Percentiles rank a stretch among this genome's conserved stretches.
These are phyloP conservation scores for Dichetophora obliterata DNA, from an alignment of 2,888 invertebrate genomes.

Conservation along the genomic window DNA sequence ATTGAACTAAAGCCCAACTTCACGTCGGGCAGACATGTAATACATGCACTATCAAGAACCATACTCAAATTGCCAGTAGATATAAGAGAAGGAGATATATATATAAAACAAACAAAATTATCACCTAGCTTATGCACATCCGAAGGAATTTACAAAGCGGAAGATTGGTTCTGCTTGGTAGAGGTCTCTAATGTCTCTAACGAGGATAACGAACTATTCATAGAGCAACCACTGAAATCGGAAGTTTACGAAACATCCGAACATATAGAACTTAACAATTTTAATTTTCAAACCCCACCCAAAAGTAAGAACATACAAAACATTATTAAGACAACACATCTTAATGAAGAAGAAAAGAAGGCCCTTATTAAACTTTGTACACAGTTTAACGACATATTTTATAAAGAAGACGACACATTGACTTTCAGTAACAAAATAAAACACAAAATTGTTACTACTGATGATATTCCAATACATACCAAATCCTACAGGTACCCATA, in stretches of 20 bases:
- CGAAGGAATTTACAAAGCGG: constrained; percentile 5
- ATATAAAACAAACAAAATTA: not conserved
- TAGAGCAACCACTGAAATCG: constrained; percentile 7
- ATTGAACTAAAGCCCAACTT: constrained; percentile 29
- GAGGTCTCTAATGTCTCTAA: not conserved
- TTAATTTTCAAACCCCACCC: not conserved
- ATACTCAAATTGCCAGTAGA: constrained; percentile 35
- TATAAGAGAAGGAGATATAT: constrained; percentile 7
- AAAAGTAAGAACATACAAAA: not conserved
- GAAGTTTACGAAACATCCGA: not conserved
- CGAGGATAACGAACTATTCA: not conserved
- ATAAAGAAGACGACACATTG: constrained; percentile 6
- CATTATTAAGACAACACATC: not conserved
- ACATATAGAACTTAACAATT: constrained; percentile 1
- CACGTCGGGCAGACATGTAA: constrained; percentile 20
- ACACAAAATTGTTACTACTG: constrained; percentile 17
- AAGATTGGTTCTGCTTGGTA: constrained; percentile 3
- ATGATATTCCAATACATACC: constrained; percentile 19
- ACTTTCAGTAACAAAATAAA: constrained; percentile 5
- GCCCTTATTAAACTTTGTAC: not conserved
- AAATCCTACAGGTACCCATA: constrained; percentile 29
- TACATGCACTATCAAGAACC: constrained; percentile 24
- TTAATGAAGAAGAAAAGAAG: not conserved
- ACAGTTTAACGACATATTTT: constrained; percentile 5
- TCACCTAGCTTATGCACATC: not conserved